Evolutionary conservation across 2,888 invertebrate species (phyloP).

Genomic region (Hololepta plana): DNA sequence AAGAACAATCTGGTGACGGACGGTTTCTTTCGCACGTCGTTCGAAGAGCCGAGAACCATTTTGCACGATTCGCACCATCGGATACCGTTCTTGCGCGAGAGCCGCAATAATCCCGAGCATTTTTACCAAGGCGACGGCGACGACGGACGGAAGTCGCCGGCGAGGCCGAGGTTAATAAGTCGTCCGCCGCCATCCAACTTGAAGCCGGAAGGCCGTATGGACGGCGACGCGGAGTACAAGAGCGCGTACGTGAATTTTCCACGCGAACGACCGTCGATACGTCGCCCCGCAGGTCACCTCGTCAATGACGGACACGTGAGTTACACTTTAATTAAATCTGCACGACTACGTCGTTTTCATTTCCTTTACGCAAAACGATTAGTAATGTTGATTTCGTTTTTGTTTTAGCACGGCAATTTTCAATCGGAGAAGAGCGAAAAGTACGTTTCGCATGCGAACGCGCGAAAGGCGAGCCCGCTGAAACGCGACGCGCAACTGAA

Average conservation of each 20-base stretch:
- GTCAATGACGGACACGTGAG: too few species aligned
- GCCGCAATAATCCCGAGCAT: slow-evolving; percentile 11
- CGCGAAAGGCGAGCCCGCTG: slow-evolving; percentile 10
- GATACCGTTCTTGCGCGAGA: slow-evolving; percentile 19
- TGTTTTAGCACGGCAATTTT: slow-evolving; percentile 16
- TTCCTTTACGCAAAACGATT: too few species aligned
- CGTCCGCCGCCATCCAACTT: slow-evolving; percentile 11
- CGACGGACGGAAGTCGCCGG: slow-evolving; percentile 10
- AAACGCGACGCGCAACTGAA: slow-evolving; percentile 16
- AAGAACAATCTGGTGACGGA: slow-evolving; percentile 23
- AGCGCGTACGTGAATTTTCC: slow-evolving; percentile 28
- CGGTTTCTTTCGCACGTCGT: slow-evolving; percentile 26
- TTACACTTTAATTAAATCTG: too few species aligned
- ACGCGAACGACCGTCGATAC: slow-evolving; percentile 25
- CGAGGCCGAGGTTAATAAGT: slow-evolving; percentile 11
- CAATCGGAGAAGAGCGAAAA: slow-evolving; percentile 18
- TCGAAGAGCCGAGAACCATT: slow-evolving; percentile 26
- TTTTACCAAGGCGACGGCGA: slow-evolving; percentile 13
- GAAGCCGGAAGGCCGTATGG: slow-evolving; percentile 16
- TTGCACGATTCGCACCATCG: slow-evolving; percentile 18
- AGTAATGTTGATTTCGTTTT: background rate
- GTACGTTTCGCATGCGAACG: slow-evolving; percentile 13
- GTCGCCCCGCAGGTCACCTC: slow-evolving; percentile 20
- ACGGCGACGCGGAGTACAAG: slow-evolving; percentile 17
- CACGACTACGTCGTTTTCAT: too few species aligned